Percentiles rank a stretch among this genome's conserved stretches.
Conservation (phyloP, 2,797 vertebrate species). For the Phataginus tricuspis region DNA sequence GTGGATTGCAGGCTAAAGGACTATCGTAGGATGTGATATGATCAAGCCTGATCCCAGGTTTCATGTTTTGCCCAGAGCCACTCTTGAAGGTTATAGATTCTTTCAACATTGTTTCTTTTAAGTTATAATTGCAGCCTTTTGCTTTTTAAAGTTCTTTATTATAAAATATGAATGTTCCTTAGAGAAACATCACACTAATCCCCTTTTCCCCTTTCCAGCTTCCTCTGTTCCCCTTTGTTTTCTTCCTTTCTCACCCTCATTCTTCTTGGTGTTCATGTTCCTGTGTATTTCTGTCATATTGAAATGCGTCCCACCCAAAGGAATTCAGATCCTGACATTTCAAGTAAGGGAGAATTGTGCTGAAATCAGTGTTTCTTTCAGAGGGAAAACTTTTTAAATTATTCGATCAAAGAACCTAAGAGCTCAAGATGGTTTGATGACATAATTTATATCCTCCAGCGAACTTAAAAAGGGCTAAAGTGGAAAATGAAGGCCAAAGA, state of each 20-base stretch:
- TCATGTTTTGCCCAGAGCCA: neutral
- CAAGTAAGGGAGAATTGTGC: neutral
- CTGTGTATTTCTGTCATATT: neutral
- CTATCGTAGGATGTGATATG: neutral
- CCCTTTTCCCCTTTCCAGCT: neutral
- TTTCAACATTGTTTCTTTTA: neutral
- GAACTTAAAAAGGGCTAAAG: slow-evolving; percentile 17
- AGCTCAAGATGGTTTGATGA: slow-evolving; percentile 20
- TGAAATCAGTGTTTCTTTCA: neutral
- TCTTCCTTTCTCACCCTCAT: neutral
- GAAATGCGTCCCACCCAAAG: neutral
- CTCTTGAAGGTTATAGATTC: neutral
- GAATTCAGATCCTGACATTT: neutral
- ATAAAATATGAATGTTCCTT: neutral
- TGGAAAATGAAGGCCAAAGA: neutral
- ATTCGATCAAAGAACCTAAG: slow-evolving; percentile 28
- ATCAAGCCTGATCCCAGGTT: neutral
- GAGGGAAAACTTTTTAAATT: slow-evolving; percentile 2
- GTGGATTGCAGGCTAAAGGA: neutral
- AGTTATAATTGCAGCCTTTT: neutral
- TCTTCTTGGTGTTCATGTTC: neutral
- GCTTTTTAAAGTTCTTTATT: neutral
- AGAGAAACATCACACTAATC: neutral
- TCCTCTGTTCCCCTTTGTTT: neutral
- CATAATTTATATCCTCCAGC: slow-evolving; percentile 10